phyloP scores from a whole-genome alignment of 1,140 invertebrate species.

The Tetragnatha versicolor region DNA sequence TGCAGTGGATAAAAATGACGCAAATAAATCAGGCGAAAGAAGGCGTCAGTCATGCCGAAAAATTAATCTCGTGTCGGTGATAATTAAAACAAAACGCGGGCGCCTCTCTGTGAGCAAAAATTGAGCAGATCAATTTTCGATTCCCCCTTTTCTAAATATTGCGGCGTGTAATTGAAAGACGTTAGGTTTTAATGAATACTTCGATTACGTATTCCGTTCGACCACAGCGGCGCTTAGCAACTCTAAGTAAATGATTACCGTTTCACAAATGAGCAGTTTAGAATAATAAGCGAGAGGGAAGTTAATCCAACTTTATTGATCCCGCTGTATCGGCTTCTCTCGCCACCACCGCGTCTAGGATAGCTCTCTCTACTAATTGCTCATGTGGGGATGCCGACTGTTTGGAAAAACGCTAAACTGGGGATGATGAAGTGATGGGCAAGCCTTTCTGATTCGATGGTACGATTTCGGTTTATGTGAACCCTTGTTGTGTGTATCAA shows the following conservation, averaged over 20 bases:
- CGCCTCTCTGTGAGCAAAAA: constrained; percentile 52
- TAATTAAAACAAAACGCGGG: constrained; percentile 55
- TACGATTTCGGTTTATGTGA: no score
- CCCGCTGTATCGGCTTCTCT: neutral
- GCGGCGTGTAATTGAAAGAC: constrained; percentile 54
- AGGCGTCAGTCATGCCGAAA: constrained; percentile 51
- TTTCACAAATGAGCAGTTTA: constrained; percentile 55
- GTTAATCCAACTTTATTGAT: constrained; percentile 55
- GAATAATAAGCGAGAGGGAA: constrained; percentile 53
- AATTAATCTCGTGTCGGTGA: constrained; percentile 55
- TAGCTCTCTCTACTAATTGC: no score
- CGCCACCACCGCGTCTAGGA: no score
- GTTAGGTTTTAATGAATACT: constrained; percentile 55
- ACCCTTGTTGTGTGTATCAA: no score
- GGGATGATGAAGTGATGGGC: no score
- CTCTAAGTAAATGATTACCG: constrained; percentile 54
- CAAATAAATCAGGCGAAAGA: constrained; percentile 34
- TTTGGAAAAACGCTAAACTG: no score
- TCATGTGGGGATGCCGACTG: no score
- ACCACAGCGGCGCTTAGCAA: constrained; percentile 51
- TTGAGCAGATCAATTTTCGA: constrained; percentile 52
- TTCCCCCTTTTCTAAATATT: constrained; percentile 47
- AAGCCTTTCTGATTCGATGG: no score
- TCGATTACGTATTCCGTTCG: constrained; percentile 49
- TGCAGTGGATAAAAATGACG: constrained; percentile 53